Evolutionary conservation across 2,888 invertebrate genomes (phyloP).

Genomic region (Cephus spinipes): DNA sequence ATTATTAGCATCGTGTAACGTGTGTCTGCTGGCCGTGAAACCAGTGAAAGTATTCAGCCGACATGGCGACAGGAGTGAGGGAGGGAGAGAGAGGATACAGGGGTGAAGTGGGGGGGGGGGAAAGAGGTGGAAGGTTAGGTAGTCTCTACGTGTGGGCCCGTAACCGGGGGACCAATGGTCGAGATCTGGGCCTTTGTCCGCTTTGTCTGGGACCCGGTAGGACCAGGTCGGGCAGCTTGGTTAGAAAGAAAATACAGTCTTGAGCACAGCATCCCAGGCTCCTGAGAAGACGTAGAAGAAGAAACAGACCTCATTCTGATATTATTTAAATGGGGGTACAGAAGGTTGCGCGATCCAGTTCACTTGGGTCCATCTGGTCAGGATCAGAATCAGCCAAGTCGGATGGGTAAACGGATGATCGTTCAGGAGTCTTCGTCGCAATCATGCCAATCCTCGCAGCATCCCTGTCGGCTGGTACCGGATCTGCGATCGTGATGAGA

Average conservation of each 20-base stretch:
- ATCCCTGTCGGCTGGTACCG: not conserved
- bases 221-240: not conserved
- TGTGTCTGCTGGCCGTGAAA: slow-evolving; percentile 65
- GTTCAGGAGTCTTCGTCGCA: slow-evolving; percentile 34
- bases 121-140: slow-evolving; percentile 1
- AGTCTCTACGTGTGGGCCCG: not conserved
- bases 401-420: not conserved
- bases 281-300: not conserved
- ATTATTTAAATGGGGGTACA: not conserved
- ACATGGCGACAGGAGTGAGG: slow-evolving; percentile 16
- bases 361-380: not conserved
- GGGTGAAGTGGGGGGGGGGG: not conserved
- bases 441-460: slow-evolving; percentile 24
- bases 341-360: not conserved
- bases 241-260: not conserved
- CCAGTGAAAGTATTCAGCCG: slow-evolving; percentile 63
- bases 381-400: not conserved
- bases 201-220: slow-evolving; percentile 43
- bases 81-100: not conserved
- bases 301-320: not conserved
- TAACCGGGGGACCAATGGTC: slow-evolving; percentile 8
- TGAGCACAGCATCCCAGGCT: not conserved
- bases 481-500: not conserved
- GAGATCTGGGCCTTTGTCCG: slow-evolving; percentile 52
- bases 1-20: slow-evolving; percentile 62